These are phyloP conservation scores for Pontoporia blainvillei DNA, from an alignment of 2,113 vertebrate genomes.

Conservation along the genomic window DNA sequence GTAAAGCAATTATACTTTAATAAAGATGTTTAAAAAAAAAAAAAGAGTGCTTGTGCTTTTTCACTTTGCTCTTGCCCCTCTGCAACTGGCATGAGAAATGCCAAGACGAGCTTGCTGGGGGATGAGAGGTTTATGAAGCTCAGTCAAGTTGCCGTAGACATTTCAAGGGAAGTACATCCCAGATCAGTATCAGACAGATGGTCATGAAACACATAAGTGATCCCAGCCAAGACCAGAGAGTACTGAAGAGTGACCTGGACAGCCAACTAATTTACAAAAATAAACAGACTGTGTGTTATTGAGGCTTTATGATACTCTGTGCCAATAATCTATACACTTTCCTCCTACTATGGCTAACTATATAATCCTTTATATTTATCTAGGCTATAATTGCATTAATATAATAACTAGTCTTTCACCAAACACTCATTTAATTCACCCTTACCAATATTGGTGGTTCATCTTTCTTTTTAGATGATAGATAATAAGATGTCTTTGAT, in stretches of 20 bases:
- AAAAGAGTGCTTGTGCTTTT: not conserved
- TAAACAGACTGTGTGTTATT: not conserved
- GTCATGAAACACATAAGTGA: not conserved
- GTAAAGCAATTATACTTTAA: too few relatives aligned
- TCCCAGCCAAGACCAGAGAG: not conserved
- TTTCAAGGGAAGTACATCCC: not conserved
- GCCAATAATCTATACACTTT: not conserved
- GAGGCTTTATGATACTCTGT: not conserved
- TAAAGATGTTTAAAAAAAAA: not conserved
- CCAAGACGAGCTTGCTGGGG: not conserved
- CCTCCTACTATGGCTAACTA: not conserved
- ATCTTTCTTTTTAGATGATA: not conserved
- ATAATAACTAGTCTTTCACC: not conserved
- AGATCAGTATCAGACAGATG: not conserved
- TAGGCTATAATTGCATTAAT: not conserved
- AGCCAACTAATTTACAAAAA: not conserved
- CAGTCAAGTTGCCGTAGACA: not conserved
- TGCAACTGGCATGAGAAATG: not conserved
- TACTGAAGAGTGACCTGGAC: not conserved
- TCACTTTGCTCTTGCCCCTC: not conserved
- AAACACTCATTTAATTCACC: not conserved
- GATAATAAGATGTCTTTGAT: not conserved
- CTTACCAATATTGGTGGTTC: not conserved
- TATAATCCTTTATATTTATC: not conserved
- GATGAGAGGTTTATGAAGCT: not conserved